Evolutionary conservation across 2,113 vertebrate species (phyloP).

Genomic region (Scartelaos histophorus): DNA sequence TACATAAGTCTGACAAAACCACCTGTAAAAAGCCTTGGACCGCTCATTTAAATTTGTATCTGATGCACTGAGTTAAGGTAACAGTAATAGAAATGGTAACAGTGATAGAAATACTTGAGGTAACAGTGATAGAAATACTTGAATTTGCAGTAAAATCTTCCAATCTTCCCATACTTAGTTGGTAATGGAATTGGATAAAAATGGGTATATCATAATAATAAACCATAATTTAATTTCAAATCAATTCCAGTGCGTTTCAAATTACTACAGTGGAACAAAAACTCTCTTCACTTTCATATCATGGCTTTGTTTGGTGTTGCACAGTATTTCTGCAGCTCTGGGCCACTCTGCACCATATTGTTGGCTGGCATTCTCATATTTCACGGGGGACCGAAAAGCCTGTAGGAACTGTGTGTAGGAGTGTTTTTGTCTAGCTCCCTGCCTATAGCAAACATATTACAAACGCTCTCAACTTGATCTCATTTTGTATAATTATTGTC

Average conservation of each 20-base stretch:
- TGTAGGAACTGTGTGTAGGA: not conserved
- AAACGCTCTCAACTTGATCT: not conserved
- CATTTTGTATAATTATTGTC: not conserved
- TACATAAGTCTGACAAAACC: too few species aligned
- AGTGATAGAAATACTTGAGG: too few species aligned
- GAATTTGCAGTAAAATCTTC: too few species aligned
- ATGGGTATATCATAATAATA: not conserved
- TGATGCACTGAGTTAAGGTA: too few species aligned
- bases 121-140: too few species aligned
- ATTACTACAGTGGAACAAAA: not conserved
- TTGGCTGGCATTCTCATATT: not conserved
- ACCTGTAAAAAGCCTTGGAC: too few species aligned
- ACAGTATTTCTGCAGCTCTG: not conserved
- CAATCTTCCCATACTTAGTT: too few species aligned
- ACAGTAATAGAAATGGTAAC: too few species aligned
- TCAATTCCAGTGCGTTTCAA: not conserved
- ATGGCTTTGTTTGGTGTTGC: not conserved
- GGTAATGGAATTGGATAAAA: too few species aligned
- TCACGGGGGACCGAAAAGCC: not conserved
- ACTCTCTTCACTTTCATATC: not conserved
- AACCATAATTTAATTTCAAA: not conserved
- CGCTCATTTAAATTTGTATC: too few species aligned
- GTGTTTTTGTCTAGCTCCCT: constrained; percentile 1
- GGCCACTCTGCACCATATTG: constrained; percentile 4
- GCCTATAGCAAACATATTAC: not conserved